A percentile compares a stretch with the other conserved stretches of the same genome.
Conservation (phyloP, 2,113 vertebrate genomes). For the Pongo abelii region DNA sequence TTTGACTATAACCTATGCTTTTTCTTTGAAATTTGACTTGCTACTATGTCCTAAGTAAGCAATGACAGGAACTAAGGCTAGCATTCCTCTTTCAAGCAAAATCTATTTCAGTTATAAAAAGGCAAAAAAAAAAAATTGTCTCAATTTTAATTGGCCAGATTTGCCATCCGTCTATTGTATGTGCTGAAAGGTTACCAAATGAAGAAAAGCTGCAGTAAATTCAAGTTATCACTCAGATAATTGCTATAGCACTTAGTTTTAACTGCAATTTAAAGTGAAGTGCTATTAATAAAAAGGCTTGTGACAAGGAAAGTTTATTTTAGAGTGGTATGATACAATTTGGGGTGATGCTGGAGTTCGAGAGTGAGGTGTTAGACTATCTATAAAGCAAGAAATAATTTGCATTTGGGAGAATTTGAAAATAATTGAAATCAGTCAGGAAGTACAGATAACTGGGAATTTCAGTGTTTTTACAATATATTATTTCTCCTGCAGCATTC, state of each 20-base stretch:
- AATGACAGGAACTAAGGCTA: slow-evolving; percentile 75
- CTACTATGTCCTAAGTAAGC: slow-evolving; percentile 79
- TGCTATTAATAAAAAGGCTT: slow-evolving; percentile 69
- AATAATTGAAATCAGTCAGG: slow-evolving; percentile 31
- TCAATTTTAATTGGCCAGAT: slow-evolving; percentile 67
- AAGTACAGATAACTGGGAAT: slow-evolving; percentile 22
- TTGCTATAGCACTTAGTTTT: slow-evolving; percentile 58
- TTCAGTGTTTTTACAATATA: neutral
- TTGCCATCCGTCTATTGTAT: slow-evolving; percentile 48
- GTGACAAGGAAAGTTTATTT: slow-evolving; percentile 75
- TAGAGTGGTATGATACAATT: slow-evolving; percentile 45
- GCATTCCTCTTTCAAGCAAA: slow-evolving; percentile 55
- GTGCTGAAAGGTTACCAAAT: slow-evolving; percentile 67
- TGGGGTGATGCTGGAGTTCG: slow-evolving; percentile 6
- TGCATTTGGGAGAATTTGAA: slow-evolving; percentile 10
- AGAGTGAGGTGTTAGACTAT: slow-evolving; percentile 19
- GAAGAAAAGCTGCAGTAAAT: slow-evolving; percentile 61
- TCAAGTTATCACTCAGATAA: slow-evolving; percentile 75
- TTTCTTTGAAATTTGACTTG: slow-evolving; percentile 67
- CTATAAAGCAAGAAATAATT: slow-evolving; percentile 35
- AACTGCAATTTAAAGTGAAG: slow-evolving; percentile 73
- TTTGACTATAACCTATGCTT: slow-evolving; percentile 35
- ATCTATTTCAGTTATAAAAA: slow-evolving; percentile 25
- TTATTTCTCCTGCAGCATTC: slow-evolving; percentile 31
- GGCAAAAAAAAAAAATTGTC: slow-evolving; percentile 21